Evolutionary conservation across 2,113 vertebrate species (phyloP).

Genomic region (Ursus arctos): DNA sequence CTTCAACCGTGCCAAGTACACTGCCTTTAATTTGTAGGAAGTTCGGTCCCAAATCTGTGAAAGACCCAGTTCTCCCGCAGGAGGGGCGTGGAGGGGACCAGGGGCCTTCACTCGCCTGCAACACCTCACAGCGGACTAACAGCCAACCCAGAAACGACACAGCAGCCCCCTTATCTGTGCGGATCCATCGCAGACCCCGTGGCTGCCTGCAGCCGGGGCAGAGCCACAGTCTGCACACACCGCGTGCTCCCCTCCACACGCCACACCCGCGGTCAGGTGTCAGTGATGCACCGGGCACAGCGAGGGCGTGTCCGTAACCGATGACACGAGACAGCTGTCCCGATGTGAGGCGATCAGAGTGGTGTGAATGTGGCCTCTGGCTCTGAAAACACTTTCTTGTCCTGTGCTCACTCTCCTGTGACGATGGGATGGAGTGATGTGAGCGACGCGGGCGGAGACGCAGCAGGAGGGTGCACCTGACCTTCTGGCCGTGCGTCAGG

Average conservation of each 20-base stretch:
- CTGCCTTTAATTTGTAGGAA: not conserved
- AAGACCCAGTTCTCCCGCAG: not conserved
- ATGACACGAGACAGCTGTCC: no score
- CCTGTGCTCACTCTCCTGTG: no score
- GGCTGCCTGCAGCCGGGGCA: not conserved
- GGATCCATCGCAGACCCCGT: not conserved
- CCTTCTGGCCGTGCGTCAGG: not conserved
- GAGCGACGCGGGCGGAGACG: no score
- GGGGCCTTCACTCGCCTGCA: not conserved
- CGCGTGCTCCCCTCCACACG: not conserved
- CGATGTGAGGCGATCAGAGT: rapidly evolving
- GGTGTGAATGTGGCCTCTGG: no score
- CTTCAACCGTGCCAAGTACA: not conserved
- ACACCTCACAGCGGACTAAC: not conserved
- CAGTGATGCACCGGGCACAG: not conserved
- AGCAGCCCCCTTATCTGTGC: no score
- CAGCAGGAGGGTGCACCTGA: no score
- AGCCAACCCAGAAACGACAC: not conserved
- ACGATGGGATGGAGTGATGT: no score
- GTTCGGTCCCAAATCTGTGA: not conserved
- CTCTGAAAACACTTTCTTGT: no score
- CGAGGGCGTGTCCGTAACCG: not conserved
- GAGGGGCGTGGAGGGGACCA: not conserved
- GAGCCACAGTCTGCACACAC: not conserved
- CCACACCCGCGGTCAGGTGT: no score